Base-by-base conservation (phyloP, 2,888 invertebrate genomes). In the Cephus runcator region DNA sequence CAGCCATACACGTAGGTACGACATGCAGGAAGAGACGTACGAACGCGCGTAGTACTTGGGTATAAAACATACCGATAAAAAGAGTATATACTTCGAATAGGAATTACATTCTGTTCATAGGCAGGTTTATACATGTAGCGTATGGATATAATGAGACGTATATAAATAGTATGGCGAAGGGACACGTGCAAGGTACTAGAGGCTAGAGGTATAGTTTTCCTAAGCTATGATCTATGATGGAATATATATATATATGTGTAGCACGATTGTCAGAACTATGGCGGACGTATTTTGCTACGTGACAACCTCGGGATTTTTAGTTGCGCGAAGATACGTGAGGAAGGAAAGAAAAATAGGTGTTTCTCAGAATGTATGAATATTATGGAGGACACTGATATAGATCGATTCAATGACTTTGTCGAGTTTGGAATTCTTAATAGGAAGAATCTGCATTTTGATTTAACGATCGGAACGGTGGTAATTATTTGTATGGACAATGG, bases 1-100 rank as follows among this genome's bases (percentile, higher is more conserved):
- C 82, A 79, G 83, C 83, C 82, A 79, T 40, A 23, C 23, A 56
- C 9, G 56, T 56, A 23, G 23, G 23, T 56, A 56, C 23, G 23
- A 56, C 56, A 23, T 56, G 23, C 9, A 56, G 23, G 23, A 56
- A 15, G 56, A 56, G 56, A 56, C 23, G 56, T 23, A 23, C 9
- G 23, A 56, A 23, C 9, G 9, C 56, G 56, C 9, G 56, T 15
- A 56, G 23, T 15, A 56, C 56, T 23, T 56, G 56, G 6, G 23
- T 56, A 9, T 23, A 56, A 56, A 56, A 56, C 1, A 23, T 9
- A 56, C 23, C 56, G 23, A 56, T 56, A 56, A 56, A 56, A 23
- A 56, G 9, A 56, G 40, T 56, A n/a, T n/a, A n/a, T n/a, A 56
- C 9, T 56, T 6, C 9, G 23, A 56, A 56, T 56, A 9, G 23